Conservation (phyloP, 2,888 invertebrate genomes). For the Metalampra italica region DNA sequence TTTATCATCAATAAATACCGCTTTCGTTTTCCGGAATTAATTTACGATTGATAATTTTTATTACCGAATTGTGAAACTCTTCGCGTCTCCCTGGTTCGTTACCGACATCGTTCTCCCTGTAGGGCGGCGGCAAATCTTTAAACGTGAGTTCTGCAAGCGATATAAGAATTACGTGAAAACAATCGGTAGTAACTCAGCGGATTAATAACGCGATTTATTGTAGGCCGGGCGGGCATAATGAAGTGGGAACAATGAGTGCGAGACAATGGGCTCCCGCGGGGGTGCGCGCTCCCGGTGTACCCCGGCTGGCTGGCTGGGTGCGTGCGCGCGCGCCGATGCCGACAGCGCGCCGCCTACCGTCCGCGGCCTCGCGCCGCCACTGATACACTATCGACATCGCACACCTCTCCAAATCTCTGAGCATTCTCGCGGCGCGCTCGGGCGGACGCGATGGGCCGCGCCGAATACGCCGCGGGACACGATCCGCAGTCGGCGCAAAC, state of each 20-base stretch:
- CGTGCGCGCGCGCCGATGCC: slow-evolving; percentile 20
- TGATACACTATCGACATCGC: slow-evolving; percentile 41
- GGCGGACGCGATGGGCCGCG: slow-evolving; percentile 25
- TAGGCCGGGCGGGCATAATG: slow-evolving; percentile 27
- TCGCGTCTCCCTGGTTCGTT: slow-evolving; percentile 16
- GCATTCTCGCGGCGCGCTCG: slow-evolving; percentile 37
- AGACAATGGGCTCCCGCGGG: slow-evolving; percentile 42
- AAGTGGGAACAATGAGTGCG: slow-evolving; percentile 43
- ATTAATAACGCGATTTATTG: slow-evolving; percentile 45
- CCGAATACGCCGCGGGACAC: slow-evolving; percentile 39
- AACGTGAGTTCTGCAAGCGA: slow-evolving; percentile 53
- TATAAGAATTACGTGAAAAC: slow-evolving; percentile 35
- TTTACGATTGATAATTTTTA: not conserved
- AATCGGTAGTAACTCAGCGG: slow-evolving; percentile 42
- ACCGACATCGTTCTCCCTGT: slow-evolving; percentile 50
- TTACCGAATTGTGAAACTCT: slow-evolving; percentile 7
- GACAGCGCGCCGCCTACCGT: slow-evolving; percentile 15
- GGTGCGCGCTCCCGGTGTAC: slow-evolving; percentile 35
- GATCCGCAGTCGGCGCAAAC: slow-evolving; percentile 34
- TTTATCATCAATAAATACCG: slow-evolving; percentile 1
- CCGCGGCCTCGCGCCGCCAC: slow-evolving; percentile 33
- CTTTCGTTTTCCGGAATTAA: not conserved
- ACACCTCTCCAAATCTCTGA: slow-evolving; percentile 39
- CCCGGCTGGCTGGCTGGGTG: slow-evolving; percentile 8
- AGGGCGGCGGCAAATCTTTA: slow-evolving; percentile 67